These are phyloP conservation scores for Lydus trimaculatus DNA, from an alignment of 2,888 invertebrate genomes.

Conservation along the genomic window DNA sequence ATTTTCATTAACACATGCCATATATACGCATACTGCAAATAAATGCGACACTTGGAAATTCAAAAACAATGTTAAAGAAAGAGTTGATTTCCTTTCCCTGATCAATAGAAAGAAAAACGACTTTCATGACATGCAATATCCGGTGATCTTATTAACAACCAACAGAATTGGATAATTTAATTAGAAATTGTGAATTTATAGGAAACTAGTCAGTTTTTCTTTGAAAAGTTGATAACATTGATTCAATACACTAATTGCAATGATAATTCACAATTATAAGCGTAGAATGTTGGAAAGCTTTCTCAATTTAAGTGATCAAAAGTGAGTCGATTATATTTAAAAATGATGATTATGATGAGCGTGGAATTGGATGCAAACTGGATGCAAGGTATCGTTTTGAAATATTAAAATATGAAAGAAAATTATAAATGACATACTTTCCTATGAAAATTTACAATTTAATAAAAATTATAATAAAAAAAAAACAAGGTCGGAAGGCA, in stretches of 20 bases:
- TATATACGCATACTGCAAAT: not conserved
- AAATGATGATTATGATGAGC: no score
- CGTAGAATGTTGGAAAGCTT: no score
- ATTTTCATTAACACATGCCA: conserved; percentile 12
- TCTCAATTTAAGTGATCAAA: no score
- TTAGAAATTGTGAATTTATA: not conserved
- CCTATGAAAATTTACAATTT: not conserved
- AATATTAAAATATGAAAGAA: not conserved
- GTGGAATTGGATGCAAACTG: no score
- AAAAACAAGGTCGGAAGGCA: not conserved
- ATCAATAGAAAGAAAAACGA: not conserved
- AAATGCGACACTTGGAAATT: not conserved
- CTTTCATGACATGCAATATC: not conserved
- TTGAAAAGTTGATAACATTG: no score
- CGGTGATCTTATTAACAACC: not conserved
- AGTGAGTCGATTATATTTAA: no score
- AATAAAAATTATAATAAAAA: not conserved
- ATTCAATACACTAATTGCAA: no score
- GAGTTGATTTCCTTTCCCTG: conserved; percentile 4
- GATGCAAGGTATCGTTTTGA: no score
- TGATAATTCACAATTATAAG: no score
- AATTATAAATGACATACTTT: conserved; percentile 1
- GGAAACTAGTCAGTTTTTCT: no score
- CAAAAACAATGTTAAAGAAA: not conserved
- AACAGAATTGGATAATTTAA: not conserved